phyloP scores from a whole-genome alignment of 2,888 invertebrate genomes.

The Ferdinandea cuprea region DNA sequence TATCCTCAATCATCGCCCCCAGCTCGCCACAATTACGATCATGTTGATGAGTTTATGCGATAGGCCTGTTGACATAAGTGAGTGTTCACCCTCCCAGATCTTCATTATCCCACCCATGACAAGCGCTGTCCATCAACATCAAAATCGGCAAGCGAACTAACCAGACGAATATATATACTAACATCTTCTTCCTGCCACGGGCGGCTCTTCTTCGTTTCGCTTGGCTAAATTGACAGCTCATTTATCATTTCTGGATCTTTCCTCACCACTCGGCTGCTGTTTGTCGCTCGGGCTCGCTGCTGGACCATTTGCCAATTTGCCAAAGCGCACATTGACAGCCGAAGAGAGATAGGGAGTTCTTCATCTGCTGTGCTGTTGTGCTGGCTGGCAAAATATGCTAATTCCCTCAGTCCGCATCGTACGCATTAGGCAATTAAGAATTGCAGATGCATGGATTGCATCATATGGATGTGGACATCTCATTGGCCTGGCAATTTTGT shows the following conservation, averaged over 20 bases:
- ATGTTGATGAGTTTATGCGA: constrained; percentile 69
- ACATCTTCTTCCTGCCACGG: constrained; percentile 64
- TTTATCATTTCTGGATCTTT: constrained; percentile 68
- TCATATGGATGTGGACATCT: constrained; percentile 48
- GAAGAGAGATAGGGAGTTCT: too few relatives aligned
- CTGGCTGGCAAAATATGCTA: background rate
- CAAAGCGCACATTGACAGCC: constrained; percentile 38
- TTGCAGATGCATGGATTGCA: constrained; percentile 55
- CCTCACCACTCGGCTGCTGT: constrained; percentile 41
- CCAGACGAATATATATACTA: constrained; percentile 50
- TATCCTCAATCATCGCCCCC: constrained; percentile 59
- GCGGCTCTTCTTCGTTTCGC: constrained; percentile 67
- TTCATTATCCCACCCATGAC: constrained; percentile 51
- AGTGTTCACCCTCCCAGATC: constrained; percentile 53
- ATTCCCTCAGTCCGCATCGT: constrained; percentile 49
- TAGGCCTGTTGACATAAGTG: constrained; percentile 65
- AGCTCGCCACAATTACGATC: constrained; percentile 61
- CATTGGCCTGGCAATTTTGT: constrained; percentile 59
- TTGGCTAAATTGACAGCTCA: constrained; percentile 69
- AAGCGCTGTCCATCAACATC: constrained; percentile 66
- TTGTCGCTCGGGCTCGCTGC: background rate
- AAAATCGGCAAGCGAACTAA: constrained; percentile 38
- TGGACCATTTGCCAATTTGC: constrained; percentile 70
- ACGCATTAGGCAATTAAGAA: constrained; percentile 69
- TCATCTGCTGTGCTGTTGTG: constrained; percentile 5